Base-by-base conservation (phyloP, 2,888 invertebrate species). In the Rhopalosiphum nymphaeae region DNA sequence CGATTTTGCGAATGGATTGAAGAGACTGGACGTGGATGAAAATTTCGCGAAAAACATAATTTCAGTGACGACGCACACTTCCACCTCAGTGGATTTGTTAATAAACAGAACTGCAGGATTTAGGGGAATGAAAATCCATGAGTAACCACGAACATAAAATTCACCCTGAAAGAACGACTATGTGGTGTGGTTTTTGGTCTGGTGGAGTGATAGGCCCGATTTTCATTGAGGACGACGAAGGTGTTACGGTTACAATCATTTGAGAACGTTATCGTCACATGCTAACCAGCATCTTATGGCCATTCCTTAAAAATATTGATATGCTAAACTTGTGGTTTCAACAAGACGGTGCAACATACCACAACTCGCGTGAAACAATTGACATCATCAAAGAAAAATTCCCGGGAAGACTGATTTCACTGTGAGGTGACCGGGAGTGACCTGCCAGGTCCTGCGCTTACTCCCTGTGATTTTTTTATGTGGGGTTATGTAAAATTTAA, bases 201-300 rank as follows among this genome's bases (percentile, higher is more conserved):
- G 46, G 46, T 46, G 87, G 87, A n/a, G 46, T 87, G 16, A 87
- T 87, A 29, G 87, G 87, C 13, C 49, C 87, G 2, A n/a, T 49
- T 49, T 49, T 86, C 29, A 5, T 46, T 46, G 46, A 46, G 46
- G 10, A 46, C 10, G 46, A 46, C 46, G 46, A 46, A 46, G 46
- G 46, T 10, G 46, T 10, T 46, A 7, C 46, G 10, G 46, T 46
- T 10, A 46, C 46, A 21, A 16, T 78, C 3, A 91, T 78, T 91
- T 36, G 91, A 36, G 78, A 57, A 57, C 49, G 91, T 78, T 91
- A 67, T 57, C 78, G 49, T 78, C 25, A 42, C 26, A 91, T 91
- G 78, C n/a, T 49, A 36, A 91, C 46, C 25, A 49, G 26, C 26
- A 78, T 49, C 25, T n/a, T 91, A 67, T 91, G 78, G 78, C 78